Evolutionary conservation across 2,113 vertebrate species (phyloP).

Genomic region (Thalassoma bifasciatum): DNA sequence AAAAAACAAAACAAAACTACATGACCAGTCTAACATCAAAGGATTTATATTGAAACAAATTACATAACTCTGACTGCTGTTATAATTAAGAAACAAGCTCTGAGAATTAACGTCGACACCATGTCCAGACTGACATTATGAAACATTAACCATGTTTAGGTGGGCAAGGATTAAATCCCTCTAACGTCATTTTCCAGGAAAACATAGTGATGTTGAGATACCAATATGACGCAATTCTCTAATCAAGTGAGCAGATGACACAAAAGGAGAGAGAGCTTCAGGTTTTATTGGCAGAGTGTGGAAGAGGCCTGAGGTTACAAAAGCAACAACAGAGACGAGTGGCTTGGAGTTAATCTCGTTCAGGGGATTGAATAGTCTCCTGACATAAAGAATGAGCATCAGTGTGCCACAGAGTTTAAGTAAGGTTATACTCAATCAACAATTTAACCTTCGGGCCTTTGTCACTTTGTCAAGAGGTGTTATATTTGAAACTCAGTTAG

Average conservation of each 20-base stretch:
- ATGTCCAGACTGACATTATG: constrained; percentile 19
- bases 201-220: constrained; percentile 15
- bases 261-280: background rate
- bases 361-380: no score
- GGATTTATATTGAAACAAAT: background rate
- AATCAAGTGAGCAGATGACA: constrained; percentile 4
- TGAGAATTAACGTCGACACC: background rate
- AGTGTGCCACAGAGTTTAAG: no score
- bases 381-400: no score
- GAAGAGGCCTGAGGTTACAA: background rate
- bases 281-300: background rate
- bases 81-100: background rate
- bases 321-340: background rate
- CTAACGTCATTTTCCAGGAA: background rate
- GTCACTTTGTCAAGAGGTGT: no score
- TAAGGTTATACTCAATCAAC: no score
- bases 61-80: background rate
- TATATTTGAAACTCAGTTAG: no score
- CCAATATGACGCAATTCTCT: constrained; percentile 9
- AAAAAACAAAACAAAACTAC: no score
- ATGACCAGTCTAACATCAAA: no score
- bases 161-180: constrained; percentile 24
- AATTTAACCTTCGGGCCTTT: no score
- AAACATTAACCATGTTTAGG: constrained; percentile 2
- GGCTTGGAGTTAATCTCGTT: no score